Base-by-base conservation (phyloP, 2,888 invertebrate genomes). In the Dynastes hyllus region DNA sequence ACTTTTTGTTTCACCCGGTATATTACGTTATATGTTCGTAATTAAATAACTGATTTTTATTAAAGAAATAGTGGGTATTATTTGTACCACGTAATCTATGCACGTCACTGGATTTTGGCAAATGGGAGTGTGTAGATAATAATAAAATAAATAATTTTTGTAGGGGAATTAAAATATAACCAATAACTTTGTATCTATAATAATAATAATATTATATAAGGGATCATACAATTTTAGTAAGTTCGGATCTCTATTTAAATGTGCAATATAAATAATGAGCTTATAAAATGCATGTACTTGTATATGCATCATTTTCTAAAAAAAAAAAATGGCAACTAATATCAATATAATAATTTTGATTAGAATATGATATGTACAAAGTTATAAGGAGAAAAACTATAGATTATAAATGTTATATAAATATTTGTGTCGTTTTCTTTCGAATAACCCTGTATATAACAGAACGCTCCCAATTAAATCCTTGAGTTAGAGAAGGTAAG, bases 351-450 rank as follows among this genome's bases (percentile, higher is more conserved):
- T 58, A 58, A 9, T 16, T 37, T 13, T 9, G 22, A 32, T 78
- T 71, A 71, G 70, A 78, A 40, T 67, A 40, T 67, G 29, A 61
- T 77, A 58, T 78, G 78, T 78, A 78, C 78, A 78, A 71, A 78
- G 71, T 78, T 71, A 69, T 70, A 71, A 63, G n/a, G 45, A 45
- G 2, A 45, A 61, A 67, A 70, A 78, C 37, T 78, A 78, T 71
- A 71, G 70, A 69, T 29, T 70, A 78, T 78, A 63, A 78, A 78
- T 78, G 78, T 78, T 78, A 78, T 55, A 69, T 63, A 69, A 27
- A 61, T 61, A 69, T 50, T 29, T 8, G 8, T 5, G 22, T 55
- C 32, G 11, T 61, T 37, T 70, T 63, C 16, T 77, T 67, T 50
- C 27, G n/a, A 22, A 51, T 51, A 27, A 16, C 13, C 65, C 58